A percentile compares a stretch with the other conserved stretches of the same genome.
phyloP scores from a whole-genome alignment of 2,113 vertebrate species.

The Lophotis ruficrista region DNA sequence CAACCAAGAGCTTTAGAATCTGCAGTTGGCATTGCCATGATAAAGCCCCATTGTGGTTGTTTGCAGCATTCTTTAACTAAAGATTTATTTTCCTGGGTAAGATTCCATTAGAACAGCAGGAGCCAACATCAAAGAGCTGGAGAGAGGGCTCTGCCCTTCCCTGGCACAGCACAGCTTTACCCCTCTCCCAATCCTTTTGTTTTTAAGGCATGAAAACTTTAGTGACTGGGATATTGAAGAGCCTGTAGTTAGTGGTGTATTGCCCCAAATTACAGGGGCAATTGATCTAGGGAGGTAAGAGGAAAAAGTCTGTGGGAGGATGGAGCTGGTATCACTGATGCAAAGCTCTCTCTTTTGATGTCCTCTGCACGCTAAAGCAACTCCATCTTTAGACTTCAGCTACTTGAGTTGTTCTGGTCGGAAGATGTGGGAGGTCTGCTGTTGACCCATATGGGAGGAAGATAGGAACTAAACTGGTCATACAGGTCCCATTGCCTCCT shows the following conservation, averaged over 20 bases:
- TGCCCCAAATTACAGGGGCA: background rate
- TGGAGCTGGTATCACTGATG: background rate
- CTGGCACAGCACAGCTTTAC: background rate
- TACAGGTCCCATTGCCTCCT: background rate
- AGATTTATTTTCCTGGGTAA: constrained; percentile 57
- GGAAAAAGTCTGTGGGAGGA: background rate
- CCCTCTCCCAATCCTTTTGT: background rate
- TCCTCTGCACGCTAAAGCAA: background rate
- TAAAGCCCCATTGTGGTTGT: constrained; percentile 49
- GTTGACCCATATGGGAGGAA: background rate
- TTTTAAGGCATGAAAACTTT: background rate
- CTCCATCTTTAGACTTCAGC: background rate
- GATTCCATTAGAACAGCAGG: constrained; percentile 44
- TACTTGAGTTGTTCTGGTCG: background rate
- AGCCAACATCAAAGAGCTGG: background rate
- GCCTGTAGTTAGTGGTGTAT: background rate
- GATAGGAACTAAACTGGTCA: background rate
- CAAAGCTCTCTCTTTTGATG: background rate
- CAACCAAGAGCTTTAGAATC: constrained; percentile 14
- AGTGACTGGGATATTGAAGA: background rate
- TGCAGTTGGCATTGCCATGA: background rate
- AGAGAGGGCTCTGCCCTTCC: background rate
- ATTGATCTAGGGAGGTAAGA: background rate
- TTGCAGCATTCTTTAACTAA: constrained; percentile 45
- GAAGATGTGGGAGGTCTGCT: background rate